Percentiles rank a stretch among this genome's conserved stretches.
These are phyloP conservation scores for Nebria brevicollis DNA, from an alignment of 2,888 invertebrate species.

Conservation along the genomic window DNA sequence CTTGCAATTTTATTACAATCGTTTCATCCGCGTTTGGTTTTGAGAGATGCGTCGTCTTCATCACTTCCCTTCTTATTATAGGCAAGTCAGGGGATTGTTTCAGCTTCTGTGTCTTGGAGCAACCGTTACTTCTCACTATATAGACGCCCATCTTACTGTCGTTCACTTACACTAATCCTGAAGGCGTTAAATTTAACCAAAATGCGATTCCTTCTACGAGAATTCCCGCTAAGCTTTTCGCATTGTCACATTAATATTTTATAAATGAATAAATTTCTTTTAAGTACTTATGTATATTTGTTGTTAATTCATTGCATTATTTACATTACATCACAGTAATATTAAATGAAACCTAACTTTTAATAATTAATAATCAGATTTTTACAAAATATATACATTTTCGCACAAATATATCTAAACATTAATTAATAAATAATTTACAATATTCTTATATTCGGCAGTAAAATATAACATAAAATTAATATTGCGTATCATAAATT, in stretches of 20 bases:
- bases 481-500: too few species aligned
- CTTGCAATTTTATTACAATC: constrained; percentile 56
- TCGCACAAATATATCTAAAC: too few species aligned
- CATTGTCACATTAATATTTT: background rate
- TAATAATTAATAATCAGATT: too few species aligned
- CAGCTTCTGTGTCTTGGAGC: constrained; percentile 37
- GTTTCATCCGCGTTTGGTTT: constrained; percentile 52
- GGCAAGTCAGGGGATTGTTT: constrained; percentile 7
- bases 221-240: background rate
- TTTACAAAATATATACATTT: too few species aligned
- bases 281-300: background rate
- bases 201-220: constrained; percentile 7
- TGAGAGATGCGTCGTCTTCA: constrained; percentile 49
- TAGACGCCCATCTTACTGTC: constrained; percentile 31
- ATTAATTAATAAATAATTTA: too few species aligned
- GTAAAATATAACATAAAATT: too few species aligned
- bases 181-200: constrained; percentile 33
- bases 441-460: too few species aligned
- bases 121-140: constrained; percentile 37
- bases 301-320: background rate
- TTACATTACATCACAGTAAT: background rate
- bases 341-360: background rate
- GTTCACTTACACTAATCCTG: constrained; percentile 39
- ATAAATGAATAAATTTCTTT: background rate
- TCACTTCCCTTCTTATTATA: constrained; percentile 25